Evolutionary conservation across 2,113 vertebrate species (phyloP), one percentile per base, ranked within the genome.

Genomic region (Phasianus colchicus): DNA sequence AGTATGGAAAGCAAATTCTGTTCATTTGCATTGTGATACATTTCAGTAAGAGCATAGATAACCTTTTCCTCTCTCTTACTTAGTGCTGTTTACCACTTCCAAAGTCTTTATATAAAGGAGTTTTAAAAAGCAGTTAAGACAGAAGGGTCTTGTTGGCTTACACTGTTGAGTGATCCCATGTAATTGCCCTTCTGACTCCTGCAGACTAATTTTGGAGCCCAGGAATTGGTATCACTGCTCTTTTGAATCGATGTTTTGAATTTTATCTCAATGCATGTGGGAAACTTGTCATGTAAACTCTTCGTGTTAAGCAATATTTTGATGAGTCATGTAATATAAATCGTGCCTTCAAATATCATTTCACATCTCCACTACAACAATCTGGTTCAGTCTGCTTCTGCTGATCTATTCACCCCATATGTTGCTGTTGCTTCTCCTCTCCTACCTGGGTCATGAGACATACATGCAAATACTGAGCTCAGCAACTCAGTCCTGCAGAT

Each of bases 281-380:
- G 65, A 88, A 92, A 86, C 74, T 43, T 88, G 83, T 88, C 76
- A 71, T 60, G 65, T 86, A 80, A 90, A 86, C 72, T 57, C 36
- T 67, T 66, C 17, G 38, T 67, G 32, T 74, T 89, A 79, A 86
- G 76, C 42, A 92, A 81, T 88, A 86, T 88, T 94, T 75, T 80
- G 83, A 74, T 96, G 83, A 95, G 32, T 92, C 90, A 90, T 15
- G 24, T 55, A 86, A 50, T 77, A 67, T 40, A 93, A 88, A 83
- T 32, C 43, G 52, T 36, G 29, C 52, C 64, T 94, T 88, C 83
- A 96, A 96, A 88, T 95, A 90, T 58, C 72, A 74, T 92, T 81
- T 93, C 61, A 90, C 78, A 52, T 91, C 34, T 78, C 71, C 9
- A 11, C 27, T 45, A 25, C 21, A 64, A 18, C 38, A 74, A 2